Evolutionary conservation across 2,797 vertebrate genomes (phyloP), one percentile per base, ranked within the genome.

Genomic region (Tiaroga cobitis): DNA sequence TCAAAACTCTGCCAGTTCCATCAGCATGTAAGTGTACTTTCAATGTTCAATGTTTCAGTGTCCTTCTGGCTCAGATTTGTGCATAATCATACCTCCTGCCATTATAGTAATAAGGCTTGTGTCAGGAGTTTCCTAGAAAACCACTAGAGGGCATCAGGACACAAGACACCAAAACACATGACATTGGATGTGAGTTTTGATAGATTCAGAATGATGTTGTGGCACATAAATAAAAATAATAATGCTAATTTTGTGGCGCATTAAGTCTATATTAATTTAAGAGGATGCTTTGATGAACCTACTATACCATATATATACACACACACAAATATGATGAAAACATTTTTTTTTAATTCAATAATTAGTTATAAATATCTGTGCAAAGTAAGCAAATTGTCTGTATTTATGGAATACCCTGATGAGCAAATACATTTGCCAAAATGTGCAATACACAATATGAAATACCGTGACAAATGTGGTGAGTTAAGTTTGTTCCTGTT

Each of bases 111-210:
- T 3, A 5, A 51, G 19, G 2, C 21, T 69, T 26, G 75, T 24
- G 54, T 41, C 54, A 61, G 34, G 34, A 41, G 24, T 29, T 61
- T 10, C 34, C n/a, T 7, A 78, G 15, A 63, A 43, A 61, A 19
- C 56, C 76, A 78, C 76, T 63, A 78, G 76, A 78, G 76, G 56
- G 76, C 76, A 63, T 78, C 56, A 41, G 37, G n/a, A 78, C 56
- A 78, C 54, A 78, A 78, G 15, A 63, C n/a, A 78, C 56, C 8
- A 18, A 19, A n/a, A 77, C 32, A 59, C 3, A 56, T 0, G 1
- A 24, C 8, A 37, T 3, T 2, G 11, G 46, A 34, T 8, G 8
- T 1, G 5, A 29, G 11, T 8, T 24, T 2, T 24, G 29, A 18
- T 34, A 15, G 29, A 37, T n/a, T 56, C 4, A 10, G 39, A 72